Percentiles rank a stretch among this genome's conserved stretches.
Evolutionary conservation across 2,797 vertebrate species (phyloP).

Genomic region (Erethizon dorsatum): DNA sequence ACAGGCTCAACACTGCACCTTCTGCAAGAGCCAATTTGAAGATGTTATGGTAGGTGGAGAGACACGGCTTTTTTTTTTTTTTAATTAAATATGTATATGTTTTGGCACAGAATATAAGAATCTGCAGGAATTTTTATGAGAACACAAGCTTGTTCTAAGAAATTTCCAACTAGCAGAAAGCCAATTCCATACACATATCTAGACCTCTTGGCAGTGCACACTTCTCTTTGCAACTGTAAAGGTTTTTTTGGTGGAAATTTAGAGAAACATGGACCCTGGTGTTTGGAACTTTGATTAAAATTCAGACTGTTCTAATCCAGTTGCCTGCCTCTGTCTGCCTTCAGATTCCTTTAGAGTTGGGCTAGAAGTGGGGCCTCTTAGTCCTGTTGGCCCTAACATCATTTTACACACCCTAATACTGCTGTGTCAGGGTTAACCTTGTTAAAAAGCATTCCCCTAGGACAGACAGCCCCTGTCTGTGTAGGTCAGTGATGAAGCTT

Average conservation of each 20-base stretch:
- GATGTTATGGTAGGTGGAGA: constrained; percentile 27
- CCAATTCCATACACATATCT: constrained; percentile 52
- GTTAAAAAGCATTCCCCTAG: constrained; percentile 16
- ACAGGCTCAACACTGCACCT: not conserved
- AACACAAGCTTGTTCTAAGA: constrained; percentile 74
- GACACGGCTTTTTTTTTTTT: not conserved
- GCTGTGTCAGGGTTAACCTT: not conserved
- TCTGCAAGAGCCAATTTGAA: constrained; percentile 35
- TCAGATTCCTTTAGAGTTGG: not conserved
- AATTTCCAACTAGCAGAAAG: constrained; percentile 63
- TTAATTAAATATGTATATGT: constrained; percentile 68
- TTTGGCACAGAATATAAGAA: constrained; percentile 68
- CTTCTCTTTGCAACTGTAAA: constrained; percentile 62
- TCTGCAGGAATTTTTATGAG: constrained; percentile 79
- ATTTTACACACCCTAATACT: not conserved
- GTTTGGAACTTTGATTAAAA: constrained; percentile 9
- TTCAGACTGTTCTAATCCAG: constrained; percentile 14
- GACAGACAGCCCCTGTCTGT: not conserved
- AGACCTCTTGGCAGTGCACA: constrained; percentile 20
- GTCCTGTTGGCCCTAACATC: not conserved
- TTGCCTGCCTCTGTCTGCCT: not conserved
- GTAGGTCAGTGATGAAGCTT: not conserved
- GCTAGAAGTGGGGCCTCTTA: not conserved
- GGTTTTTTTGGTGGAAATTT: constrained; percentile 66
- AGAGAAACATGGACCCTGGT: constrained; percentile 52